Base-by-base conservation (phyloP, 92 coral and sea anemone species). In the Actinostola sp. region DNA sequence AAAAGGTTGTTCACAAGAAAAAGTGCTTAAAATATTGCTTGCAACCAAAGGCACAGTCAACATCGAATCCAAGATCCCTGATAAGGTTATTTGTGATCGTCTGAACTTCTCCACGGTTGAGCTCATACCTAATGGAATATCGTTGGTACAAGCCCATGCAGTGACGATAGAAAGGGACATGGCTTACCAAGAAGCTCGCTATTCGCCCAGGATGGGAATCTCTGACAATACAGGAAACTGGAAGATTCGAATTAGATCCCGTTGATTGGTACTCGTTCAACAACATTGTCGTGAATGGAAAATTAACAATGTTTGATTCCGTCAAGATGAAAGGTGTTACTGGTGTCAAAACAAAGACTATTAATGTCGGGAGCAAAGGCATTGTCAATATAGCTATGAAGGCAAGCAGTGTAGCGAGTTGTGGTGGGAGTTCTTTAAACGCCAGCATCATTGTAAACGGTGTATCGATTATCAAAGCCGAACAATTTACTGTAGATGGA, bases 181-280 rank as follows among this genome's bases (percentile, higher is more conserved):
- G 80, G 86, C 52, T 19, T 51, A 43, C 76, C 8, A 72, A 73
- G 30, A 73, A 72, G 25, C 64, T 81, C 25, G 64, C 34, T 33
- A 72, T 81, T 66, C 70, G 61, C 5, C 86, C 86, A 25, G 82
- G 88, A 24, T 82, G 78, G 88, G 68, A 70, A 14, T 63, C 54
- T 24, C 67, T 76, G 16, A 74, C 55, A 1, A 29, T 82, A 49
- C 53, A 64, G 26, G 25, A 66, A 35, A 57, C 70, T 28, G 92
- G 92, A 3, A 63, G 16, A 25, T 77, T 87, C 61, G 72, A 60
- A 35, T 46, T 68, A 39, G 26, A 71, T 9, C 83, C 86, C 8
- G 30, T 56, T 3, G 59, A 67, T 19, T 78, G 84, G 54, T 82
- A 71, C 43, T 78, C 49, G 10, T 52, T 73, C 32, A 85, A 87